Base-by-base conservation (phyloP, 1,140 invertebrate species). In the Metopolophium dirhodum region DNA sequence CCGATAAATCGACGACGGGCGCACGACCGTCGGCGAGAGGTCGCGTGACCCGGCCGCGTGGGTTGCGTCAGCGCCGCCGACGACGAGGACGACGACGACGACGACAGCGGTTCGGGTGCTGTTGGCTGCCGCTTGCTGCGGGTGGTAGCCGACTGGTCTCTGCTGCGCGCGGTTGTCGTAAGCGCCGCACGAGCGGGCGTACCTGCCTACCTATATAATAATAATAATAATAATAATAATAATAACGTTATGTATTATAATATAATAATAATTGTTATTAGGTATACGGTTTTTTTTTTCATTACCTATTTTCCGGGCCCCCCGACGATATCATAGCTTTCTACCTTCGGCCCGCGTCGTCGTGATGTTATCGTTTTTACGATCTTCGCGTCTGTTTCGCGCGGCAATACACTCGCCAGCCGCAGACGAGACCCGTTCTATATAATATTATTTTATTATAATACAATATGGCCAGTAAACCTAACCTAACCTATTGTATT, bases 1-100 rank as follows among this genome's bases (percentile, higher is more conserved):
- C 47, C 86, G 86, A 88, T 88, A 88, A 88, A 51, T 88, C 86
- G 86, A 35, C 47, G 86, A 51, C 86, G 86, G 47, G 45, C 86
- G 86, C 45, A 49, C 86, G 86, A 49, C n/a, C 86, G 47, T 51
- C 86, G 86, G 45, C 86, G 86, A 35, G 86, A 88, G 86, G 86
- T 88, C 47, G n/a, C 86, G 86, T 51, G 86, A 88, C 86, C 86
- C 47, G 45, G 47, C 30, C 47, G 47, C 86, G 86, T 88, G 86
- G 86, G 86, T 88, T 88, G 86, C 86, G 86, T 88, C 86, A 88
- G n/a, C 77, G n/a, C 77, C 47, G 47, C 26, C 85, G 26, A 11
- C 85, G 85, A 30, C 85, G 26, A 11, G 45, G 85, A 30, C 85
- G 23, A 18, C 47, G 57, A 30, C n/a, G 61, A 49, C 85, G 45